Base-by-base conservation (phyloP, 2,888 invertebrate genomes). In the Thymelicus acteon region DNA sequence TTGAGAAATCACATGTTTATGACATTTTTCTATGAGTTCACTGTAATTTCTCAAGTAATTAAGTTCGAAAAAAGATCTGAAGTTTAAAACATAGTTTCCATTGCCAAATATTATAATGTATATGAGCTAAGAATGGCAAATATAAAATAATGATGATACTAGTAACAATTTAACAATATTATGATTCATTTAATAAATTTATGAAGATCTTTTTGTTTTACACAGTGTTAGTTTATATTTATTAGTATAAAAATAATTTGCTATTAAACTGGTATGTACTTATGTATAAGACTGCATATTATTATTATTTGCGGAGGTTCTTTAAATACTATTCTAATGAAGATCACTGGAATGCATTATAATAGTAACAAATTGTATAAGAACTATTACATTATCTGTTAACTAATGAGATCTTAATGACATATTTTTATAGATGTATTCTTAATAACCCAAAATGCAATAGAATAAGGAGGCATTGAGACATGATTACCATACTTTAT, bases 391-490 rank as follows among this genome's bases (percentile, higher is more conserved):
- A 31, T 24, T 57, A 19, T 6, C 31, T 10, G 2, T 54, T 57
- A 57, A 13, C 48, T 40, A 24, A 3, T 40, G 31, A 64, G 19
- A 48, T 52, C 31, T 82, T 78, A 86, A 62, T 85, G 84, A 76
- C 88, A 87, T 78, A 80, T 77, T 78, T 86, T 88, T 63, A 93
- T 84, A 8, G 89, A 86, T 52, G 92, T 92, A 74, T 94, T 94
- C 78, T 94, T 94, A 72, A 95, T 85, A 4, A 95, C 93, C 94
- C 96, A 95, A 86, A 96, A 96, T 58, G 94, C 95, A 80, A 96
- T 92, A 7, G 96, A 95, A 79, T 94, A 95, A 61, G 95, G 94
- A 6, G 96, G 96, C 87, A 96, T 89, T 37, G 89, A 84, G 70
- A 95, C 85, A 76, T 94, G 87, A 63, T 90, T 90, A 1, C 89